These are phyloP conservation scores for Xanthorhoe designata DNA, from an alignment of 2,888 invertebrate genomes.

Conservation along the genomic window DNA sequence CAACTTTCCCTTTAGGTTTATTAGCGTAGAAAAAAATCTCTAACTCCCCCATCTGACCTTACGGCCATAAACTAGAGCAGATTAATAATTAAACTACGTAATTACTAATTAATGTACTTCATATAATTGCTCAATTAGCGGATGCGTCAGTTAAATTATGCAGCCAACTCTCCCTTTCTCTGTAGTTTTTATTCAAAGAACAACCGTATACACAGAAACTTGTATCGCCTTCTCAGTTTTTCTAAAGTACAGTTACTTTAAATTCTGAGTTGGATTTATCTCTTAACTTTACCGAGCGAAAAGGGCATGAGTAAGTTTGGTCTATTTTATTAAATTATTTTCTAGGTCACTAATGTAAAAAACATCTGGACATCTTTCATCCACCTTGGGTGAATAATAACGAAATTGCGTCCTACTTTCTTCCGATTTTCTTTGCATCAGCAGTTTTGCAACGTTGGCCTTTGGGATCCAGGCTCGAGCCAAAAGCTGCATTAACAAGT, in stretches of 20 bases:
- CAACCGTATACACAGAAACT: no score
- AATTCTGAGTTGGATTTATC: no score
- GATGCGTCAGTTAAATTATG: slow-evolving; percentile 34
- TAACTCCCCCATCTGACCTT: slow-evolving; percentile 47
- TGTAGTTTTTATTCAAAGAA: background rate
- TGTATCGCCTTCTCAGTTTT: no score
- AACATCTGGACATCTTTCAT: background rate
- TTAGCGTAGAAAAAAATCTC: slow-evolving; percentile 40
- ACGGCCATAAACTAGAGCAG: slow-evolving; percentile 37
- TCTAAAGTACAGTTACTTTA: no score
- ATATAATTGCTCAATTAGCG: slow-evolving; percentile 41
- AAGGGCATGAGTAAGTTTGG: no score
- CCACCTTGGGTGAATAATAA: background rate
- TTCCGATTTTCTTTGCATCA: slow-evolving; percentile 20
- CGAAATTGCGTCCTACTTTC: slow-evolving; percentile 19
- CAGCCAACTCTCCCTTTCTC: slow-evolving; percentile 15
- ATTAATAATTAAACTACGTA: slow-evolving; percentile 41
- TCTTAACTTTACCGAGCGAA: no score
- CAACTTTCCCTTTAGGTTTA: background rate
- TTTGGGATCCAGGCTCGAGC: slow-evolving; percentile 15
- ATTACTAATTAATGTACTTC: slow-evolving; percentile 20
- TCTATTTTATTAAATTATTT: no score
- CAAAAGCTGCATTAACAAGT: slow-evolving; percentile 13
- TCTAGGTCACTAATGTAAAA: no score
- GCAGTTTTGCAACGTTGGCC: slow-evolving; percentile 17